Base-by-base conservation (phyloP, 2,888 invertebrate species). In the Heliconius cydno region DNA sequence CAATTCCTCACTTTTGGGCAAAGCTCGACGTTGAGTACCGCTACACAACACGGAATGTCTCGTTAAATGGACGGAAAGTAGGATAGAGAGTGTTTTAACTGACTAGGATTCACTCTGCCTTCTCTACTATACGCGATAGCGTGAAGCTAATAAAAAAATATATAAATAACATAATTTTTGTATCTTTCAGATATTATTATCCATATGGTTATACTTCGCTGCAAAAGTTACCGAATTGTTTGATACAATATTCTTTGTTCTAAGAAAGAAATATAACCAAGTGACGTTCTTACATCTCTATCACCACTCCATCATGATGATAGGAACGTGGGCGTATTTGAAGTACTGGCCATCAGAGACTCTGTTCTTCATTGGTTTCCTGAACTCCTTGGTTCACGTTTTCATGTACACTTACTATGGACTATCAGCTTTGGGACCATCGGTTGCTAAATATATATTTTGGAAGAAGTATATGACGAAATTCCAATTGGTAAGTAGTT, bases 261-360 rank as follows among this genome's bases (percentile, higher is more conserved):
- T 98, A 84, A 96, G 98, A 71, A 98, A 98, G 91, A 91, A 95
- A 93, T 85, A 96, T 93, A 90, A 96, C 73, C 98, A 98, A 91
- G 97, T 98, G 1, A 97, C 98, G 0, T 98, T 98, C 87, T 96
- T 99, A 41, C 98, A 99, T 88, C 96, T 98, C 2, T 98, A 98
- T 87, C 98, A 98, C 90, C 98, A 98, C 88, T 95, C 96, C 0
- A 91, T 96, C 76, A 97, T 97, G 92, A 97, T 97, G 83, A 87
- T 97, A 60, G 96, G 97, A 85, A 96, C 97, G 0, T 98, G 97
- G 97, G 96, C 96, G 9, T 96, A 96, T 83, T 90, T 97, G 41
- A 97, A 97, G 89, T 98, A 96, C 88, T 95, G 97, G 80, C 97
- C 97, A 74, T 97, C 97, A 63, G 97, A 97, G 34, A 97, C 97